phyloP scores from a whole-genome alignment of 2,797 vertebrate species.

The Serranus cabrilla region DNA sequence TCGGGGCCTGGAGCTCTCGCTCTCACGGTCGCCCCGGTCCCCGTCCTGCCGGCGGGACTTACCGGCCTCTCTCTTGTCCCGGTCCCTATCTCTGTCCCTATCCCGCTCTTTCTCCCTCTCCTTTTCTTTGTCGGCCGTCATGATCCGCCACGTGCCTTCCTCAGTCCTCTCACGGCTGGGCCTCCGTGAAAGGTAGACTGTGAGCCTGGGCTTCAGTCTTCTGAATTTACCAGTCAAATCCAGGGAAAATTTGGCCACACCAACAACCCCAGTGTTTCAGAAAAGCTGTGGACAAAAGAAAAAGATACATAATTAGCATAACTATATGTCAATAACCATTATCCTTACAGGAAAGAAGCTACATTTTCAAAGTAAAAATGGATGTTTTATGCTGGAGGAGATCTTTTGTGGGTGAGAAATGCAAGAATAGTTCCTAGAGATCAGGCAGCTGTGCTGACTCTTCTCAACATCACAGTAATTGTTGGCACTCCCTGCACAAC shows the following conservation, averaged over 20 bases:
- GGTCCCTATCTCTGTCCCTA: constrained; percentile 93
- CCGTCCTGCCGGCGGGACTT: constrained; percentile 91
- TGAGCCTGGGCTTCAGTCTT: constrained; percentile 99
- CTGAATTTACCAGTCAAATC: constrained; percentile 99
- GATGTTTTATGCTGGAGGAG: constrained; percentile 30
- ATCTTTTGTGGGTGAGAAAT: constrained; percentile 48
- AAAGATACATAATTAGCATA: constrained; percentile 46
- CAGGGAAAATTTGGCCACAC: constrained; percentile 99
- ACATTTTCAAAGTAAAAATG: constrained; percentile 20
- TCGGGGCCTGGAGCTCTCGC: constrained; percentile 93
- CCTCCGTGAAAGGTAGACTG: constrained; percentile 99
- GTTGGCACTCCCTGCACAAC: constrained; percentile 63
- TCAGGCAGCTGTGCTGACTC: constrained; percentile 64
- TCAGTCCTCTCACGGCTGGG: constrained; percentile 99
- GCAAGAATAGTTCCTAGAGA: constrained; percentile 60
- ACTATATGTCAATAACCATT: constrained; percentile 13
- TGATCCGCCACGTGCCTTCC: constrained; percentile 99
- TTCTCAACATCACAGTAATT: constrained; percentile 71
- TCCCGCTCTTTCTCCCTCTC: constrained; percentile 96
- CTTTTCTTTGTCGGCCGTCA: constrained; percentile 99
- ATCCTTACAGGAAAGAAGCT: constrained; percentile 16
- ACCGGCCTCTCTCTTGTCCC: constrained; percentile 92
- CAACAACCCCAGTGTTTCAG: constrained; percentile 97
- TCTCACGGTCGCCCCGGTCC: constrained; percentile 90
- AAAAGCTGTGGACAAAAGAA: constrained; percentile 84